Conservation (phyloP, 2,888 invertebrate genomes). For the Atrina japonica region DNA sequence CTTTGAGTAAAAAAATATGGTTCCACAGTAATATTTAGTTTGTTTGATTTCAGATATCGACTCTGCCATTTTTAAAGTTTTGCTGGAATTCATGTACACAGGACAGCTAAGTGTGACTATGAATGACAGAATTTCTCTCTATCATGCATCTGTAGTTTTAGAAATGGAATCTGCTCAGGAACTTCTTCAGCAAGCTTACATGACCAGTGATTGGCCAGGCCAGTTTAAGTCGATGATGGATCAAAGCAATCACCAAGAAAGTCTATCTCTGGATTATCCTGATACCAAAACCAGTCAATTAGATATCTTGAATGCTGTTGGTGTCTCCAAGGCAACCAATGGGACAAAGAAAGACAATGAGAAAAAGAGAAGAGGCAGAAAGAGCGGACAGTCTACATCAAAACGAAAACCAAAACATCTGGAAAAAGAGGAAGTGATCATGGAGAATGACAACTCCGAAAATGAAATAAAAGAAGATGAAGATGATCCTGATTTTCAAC, state of each 20-base stretch:
- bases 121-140: slow-evolving; percentile 7
- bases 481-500: background rate
- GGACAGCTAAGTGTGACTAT: slow-evolving; percentile 48
- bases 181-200: slow-evolving; percentile 20
- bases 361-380: background rate
- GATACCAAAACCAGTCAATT: background rate
- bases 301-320: no score
- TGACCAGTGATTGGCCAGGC: slow-evolving; percentile 17
- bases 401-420: background rate
- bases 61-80: slow-evolving; percentile 21
- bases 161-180: slow-evolving; percentile 22
- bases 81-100: slow-evolving; percentile 57
- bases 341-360: background rate
- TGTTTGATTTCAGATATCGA: no score
- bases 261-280: background rate
- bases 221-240: background rate
- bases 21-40: no score
- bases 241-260: background rate
- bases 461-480: background rate
- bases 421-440: background rate
- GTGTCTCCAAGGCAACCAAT: background rate
- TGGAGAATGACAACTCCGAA: background rate
- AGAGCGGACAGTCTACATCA: background rate
- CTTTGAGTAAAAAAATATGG: no score
- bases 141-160: slow-evolving; percentile 12